Conservation (phyloP, 2,888 invertebrate species). For the Parochlus steinenii region DNA sequence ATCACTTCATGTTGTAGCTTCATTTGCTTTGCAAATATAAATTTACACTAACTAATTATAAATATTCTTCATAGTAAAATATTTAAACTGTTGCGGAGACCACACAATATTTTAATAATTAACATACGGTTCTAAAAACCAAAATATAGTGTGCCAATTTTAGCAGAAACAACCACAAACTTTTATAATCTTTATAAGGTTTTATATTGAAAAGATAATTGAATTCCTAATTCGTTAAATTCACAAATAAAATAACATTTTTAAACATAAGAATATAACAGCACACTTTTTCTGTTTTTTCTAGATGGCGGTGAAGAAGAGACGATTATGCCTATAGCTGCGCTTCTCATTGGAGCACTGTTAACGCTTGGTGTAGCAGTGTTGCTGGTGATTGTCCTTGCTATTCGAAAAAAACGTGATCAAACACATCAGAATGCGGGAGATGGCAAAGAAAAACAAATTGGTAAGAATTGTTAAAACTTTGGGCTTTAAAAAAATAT, state of each 20-base stretch:
- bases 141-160: no score
- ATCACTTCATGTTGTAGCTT: no score
- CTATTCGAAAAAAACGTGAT: slow-evolving; percentile 41
- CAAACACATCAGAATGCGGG: slow-evolving; percentile 36
- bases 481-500: background rate
- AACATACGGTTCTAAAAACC: no score
- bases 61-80: no score
- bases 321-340: slow-evolving; percentile 54
- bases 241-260: background rate
- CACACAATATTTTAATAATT: no score
- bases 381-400: slow-evolving; percentile 44
- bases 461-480: slow-evolving; percentile 23
- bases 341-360: slow-evolving; percentile 47
- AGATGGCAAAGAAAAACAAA: slow-evolving; percentile 31
- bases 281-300: slow-evolving; percentile 19
- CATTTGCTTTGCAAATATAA: no score
- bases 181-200: no score
- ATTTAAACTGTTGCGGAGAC: no score
- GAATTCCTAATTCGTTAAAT: background rate
- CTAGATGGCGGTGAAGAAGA: slow-evolving; percentile 51
- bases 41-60: no score
- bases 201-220: slow-evolving; percentile 1
- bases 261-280: slow-evolving; percentile 5
- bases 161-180: no score
- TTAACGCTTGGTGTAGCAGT: slow-evolving; percentile 45